Evolutionary conservation across 1,140 invertebrate genomes (phyloP), one percentile per base, ranked within the genome.

Genomic region (Drosophila sucinea): DNA sequence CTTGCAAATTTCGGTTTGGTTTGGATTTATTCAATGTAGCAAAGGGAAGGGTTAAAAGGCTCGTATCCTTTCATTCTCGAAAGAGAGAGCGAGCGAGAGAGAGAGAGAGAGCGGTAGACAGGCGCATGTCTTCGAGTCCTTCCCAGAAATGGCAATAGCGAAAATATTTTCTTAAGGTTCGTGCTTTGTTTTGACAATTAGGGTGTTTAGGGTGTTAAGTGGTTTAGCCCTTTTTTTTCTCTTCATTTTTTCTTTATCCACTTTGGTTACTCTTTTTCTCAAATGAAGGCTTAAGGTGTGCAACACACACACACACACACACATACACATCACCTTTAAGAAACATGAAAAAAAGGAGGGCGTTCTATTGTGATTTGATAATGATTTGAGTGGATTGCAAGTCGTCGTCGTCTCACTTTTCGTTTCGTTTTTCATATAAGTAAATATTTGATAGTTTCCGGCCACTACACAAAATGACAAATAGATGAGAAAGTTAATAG

Each of bases 161-260:
- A 57, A 76, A 76, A 77, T 77, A 69, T 77, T 77, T 76, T 77
- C 72, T 75, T 75, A 57, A 44, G 84, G 70, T 85, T 56, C 72
- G 33, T 56, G 60, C 74, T 86, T 79, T 90, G 86, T 90, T 90
- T 90, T 90, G 86, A 90, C 86, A 90, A 90, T 90, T 90, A 90
- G 86, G 82, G 86, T 89, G 84, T 51, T 87, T 87, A 83, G 84
- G 84, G 84, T 90, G 86, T 90, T 90, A 90, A 90, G 86, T 90
- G 86, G 86, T 90, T 83, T 86, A 90, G 79, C 85, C 86, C 78
- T 87, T 87, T 86, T 73, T 77, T 63, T 25, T 27, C 33, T 72
- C 63, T 33, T 38, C 17, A 17, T 17, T 60, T 47, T 6, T 17
- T 17, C 40, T 41, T 40, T 40, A 17, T 44, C 41, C 41, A 44